Base-by-base conservation (phyloP, 2,113 vertebrate species). In the Megaptera novaeangliae region DNA sequence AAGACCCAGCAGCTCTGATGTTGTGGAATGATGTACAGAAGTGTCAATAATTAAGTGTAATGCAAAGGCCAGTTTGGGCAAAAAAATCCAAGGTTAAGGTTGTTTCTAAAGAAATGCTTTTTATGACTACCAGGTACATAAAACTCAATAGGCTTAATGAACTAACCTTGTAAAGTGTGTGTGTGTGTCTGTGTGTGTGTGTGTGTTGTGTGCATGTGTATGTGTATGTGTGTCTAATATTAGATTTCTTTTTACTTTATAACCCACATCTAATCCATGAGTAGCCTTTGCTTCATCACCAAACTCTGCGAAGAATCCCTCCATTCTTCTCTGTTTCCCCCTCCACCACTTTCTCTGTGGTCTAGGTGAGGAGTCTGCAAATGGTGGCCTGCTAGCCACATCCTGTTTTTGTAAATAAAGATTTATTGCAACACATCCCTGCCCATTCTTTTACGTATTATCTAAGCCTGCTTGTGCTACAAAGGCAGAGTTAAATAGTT, bases 21-120 rank as follows among this genome's bases (percentile, higher is more conserved):
- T 88, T 41, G 49, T 96, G 31, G 64, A 88, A 69, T 90, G 71
- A 68, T 64, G 8, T 41, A 23, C 31, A 27, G 82, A 84, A 88
- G 81, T 69, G 72, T 94, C 41, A 95, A 49, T 94, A 91, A 92
- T 91, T 95, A 95, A 92, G 68, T 80, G 23, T 71, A 71, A 84
- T 52, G 10, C 74, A 72, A 44, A 91, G 74, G 46, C 52, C 80
- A 96, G 46, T 81, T 94, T 85, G 92, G 49, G 41, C 44, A 52
- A 61, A 90, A 88, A 87, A 75, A n/a, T n/a, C 11, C 2, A 41
- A 91, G 29, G 44, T 57, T 85, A 46, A 93, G n/a, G 55, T 75
- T 52, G 29, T 93, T 96, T 78, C 63, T 88, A 52, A 78, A 95
- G 63, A 93, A 84, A 81, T 87, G 39, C 23, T 57, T 52, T 64